Evolutionary conservation across 1,140 invertebrate species (phyloP).

Genomic region (Caenorhabditis tropicalis): DNA sequence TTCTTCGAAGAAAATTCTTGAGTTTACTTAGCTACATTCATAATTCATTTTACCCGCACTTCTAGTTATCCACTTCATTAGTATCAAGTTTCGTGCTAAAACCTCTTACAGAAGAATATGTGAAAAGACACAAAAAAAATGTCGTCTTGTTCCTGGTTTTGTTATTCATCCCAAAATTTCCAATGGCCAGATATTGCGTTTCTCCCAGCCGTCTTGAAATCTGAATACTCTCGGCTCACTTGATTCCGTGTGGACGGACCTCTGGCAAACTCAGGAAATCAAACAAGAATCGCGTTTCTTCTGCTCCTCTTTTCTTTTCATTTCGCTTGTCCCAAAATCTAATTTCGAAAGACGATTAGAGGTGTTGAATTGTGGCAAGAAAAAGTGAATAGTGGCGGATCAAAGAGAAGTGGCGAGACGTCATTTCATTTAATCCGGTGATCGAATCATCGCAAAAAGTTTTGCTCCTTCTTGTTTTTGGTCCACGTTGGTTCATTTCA

Average conservation of each 20-base stretch:
- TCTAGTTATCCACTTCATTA: not conserved
- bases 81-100: not conserved
- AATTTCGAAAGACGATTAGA: not conserved
- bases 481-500: not conserved
- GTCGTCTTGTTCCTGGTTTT: not conserved
- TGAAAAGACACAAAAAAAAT: not conserved
- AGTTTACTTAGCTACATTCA: conserved; percentile 21
- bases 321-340: conserved; percentile 27
- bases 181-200: not conserved
- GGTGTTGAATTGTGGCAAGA: not conserved
- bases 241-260: conserved; percentile 26
- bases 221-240: conserved; percentile 28
- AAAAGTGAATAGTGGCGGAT: not conserved
- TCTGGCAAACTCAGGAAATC: conserved; percentile 32
- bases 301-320: not conserved
- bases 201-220: conserved; percentile 28
- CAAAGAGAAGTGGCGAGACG: not conserved
- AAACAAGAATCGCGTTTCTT: conserved; percentile 8
- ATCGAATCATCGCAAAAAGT: not conserved
- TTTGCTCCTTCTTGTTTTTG: not conserved
- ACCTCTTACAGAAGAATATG: not conserved
- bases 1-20: not conserved
- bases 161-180: not conserved
- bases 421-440: not conserved
- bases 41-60: conserved; percentile 5